Conservation (phyloP, 2,888 invertebrate species). For the Galerucella nymphaeae region DNA sequence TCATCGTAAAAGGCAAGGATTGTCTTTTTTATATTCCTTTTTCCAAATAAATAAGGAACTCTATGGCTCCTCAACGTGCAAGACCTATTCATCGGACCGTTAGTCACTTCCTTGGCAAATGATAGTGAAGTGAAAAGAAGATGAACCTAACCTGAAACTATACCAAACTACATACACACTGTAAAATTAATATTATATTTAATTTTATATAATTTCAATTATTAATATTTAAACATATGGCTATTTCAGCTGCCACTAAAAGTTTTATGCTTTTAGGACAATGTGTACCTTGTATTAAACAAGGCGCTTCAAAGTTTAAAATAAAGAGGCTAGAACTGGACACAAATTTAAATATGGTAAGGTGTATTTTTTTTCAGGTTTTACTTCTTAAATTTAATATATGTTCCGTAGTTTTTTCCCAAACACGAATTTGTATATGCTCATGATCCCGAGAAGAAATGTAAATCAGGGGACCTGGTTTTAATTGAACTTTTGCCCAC, state of each 20-base stretch:
- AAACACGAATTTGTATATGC: slow-evolving; percentile 80
- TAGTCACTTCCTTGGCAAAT: too few relatives aligned
- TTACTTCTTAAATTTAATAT: slow-evolving; percentile 19
- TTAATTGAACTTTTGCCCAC: slow-evolving; percentile 79
- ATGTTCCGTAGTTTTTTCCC: slow-evolving; percentile 78
- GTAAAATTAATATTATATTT: too few relatives aligned
- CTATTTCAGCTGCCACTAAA: slow-evolving; percentile 66
- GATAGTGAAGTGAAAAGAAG: too few relatives aligned
- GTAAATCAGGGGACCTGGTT: slow-evolving; percentile 86
- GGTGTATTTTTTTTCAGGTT: slow-evolving; percentile 3
- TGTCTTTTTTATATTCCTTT: too few relatives aligned
- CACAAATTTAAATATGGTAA: slow-evolving; percentile 82
- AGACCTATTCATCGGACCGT: too few relatives aligned
- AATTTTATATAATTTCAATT: neutral
- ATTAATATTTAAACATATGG: slow-evolving; percentile 39
- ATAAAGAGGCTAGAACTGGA: slow-evolving; percentile 82
- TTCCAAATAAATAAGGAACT: too few relatives aligned
- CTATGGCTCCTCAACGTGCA: too few relatives aligned
- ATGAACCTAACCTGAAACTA: too few relatives aligned
- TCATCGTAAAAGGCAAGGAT: too few relatives aligned
- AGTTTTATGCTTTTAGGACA: slow-evolving; percentile 75
- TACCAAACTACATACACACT: too few relatives aligned
- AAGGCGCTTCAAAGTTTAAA: slow-evolving; percentile 82
- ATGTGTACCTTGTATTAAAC: slow-evolving; percentile 82
- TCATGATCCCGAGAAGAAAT: slow-evolving; percentile 79